phyloP scores from a whole-genome alignment of 2,113 vertebrate species.

The Caracal caracal region DNA sequence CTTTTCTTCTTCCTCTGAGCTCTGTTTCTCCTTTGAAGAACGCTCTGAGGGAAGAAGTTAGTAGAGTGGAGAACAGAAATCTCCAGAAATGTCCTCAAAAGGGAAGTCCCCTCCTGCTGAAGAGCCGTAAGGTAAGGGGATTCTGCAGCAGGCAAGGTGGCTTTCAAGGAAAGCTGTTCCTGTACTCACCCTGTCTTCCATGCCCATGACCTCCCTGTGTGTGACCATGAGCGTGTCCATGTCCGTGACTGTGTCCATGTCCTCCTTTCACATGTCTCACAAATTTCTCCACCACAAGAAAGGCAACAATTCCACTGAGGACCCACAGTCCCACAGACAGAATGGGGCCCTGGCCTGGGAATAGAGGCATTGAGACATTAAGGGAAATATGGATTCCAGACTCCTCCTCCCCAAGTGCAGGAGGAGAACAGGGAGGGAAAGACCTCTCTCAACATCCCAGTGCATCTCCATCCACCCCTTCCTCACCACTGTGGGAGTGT shows the following conservation, averaged over 20 bases:
- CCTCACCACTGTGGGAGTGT: conserved; percentile 79
- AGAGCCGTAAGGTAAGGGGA: neutral
- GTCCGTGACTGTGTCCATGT: conserved; percentile 84
- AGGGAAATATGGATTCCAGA: neutral
- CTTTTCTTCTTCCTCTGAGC: conserved; percentile 73
- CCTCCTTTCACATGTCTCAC: conserved; percentile 93
- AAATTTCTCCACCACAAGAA: conserved; percentile 94
- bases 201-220: conserved; percentile 81
- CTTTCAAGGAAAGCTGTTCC: neutral
- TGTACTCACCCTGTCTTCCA: conserved; percentile 75
- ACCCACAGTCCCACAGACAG: conserved; percentile 95
- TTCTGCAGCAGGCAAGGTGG: neutral
- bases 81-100: neutral
- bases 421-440: rapidly evolving
- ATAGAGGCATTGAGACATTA: conserved; percentile 73
- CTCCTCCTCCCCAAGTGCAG: neutral
- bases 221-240: conserved; percentile 64
- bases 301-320: conserved; percentile 93
- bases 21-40: conserved; percentile 67
- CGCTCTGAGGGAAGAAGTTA: conserved; percentile 17
- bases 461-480: neutral
- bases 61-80: neutral
- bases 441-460: neutral
- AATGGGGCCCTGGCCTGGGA: conserved; percentile 89
- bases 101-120: neutral